Base-by-base conservation (phyloP, 2,797 vertebrate species). In the Lepilemur septentrionalis region DNA sequence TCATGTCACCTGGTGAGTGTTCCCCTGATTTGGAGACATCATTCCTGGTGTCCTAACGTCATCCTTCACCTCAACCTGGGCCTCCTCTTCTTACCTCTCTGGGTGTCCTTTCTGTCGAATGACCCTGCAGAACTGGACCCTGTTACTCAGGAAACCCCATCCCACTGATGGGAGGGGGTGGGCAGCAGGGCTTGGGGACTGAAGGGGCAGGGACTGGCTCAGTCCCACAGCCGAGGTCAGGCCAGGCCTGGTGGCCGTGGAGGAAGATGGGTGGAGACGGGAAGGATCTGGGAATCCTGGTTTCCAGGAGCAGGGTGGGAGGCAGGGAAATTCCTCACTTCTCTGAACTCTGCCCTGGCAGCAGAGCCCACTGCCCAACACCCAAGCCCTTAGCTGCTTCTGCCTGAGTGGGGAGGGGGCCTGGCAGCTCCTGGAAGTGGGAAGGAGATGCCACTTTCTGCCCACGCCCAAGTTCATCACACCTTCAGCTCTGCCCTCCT, bases 401-500 rank as follows among this genome's bases (percentile, higher is more conserved):
- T 89, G 57, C 38, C 25, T 28, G 50, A 22, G 32, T n/a, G 2
- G 20, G 38, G 22, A 32, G 57, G 63, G 78, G 59, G 5, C 8
- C 18, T 18, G 48, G 61, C 28, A 94, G 72, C 75, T 82, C 69
- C 63, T 38, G 52, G 38, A 84, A 41, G 52, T 15, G 13, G 61
- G 52, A 75, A 22, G 48, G 79, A 28, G 89, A 28, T 0, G 0
- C 81, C 46, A 28, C 3, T 38, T 48, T 63, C 67, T 93, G 67
- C 52, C 57, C 23, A 43, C 11, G 18, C 75, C 2, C 15, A 80
- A 67, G 25, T n/a, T 32, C 81, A 4, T 59, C 52, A 41, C 89
- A 79, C 65, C 81, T 92, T 52, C 43, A 2, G 35, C 75, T 70
- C 70, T 82, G 84, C 30, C 91, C 78, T 87, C 69, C 55, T 87